A percentile compares a stretch with the other conserved stretches of the same genome.
These are phyloP conservation scores for Idris sp. DNA, from an alignment of 1,140 invertebrate genomes.

Conservation along the genomic window DNA sequence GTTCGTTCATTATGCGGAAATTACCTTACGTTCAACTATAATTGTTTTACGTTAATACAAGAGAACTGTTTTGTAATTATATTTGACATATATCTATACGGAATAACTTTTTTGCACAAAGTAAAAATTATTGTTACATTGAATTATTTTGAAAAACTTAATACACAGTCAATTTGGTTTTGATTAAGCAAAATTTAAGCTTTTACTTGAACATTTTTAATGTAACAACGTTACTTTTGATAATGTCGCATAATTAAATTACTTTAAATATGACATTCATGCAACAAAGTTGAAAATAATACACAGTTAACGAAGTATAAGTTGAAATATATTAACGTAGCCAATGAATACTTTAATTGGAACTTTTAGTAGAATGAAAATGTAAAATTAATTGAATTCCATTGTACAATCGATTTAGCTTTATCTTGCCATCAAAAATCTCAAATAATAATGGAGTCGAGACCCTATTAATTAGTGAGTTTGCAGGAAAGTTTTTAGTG, in stretches of 20 bases:
- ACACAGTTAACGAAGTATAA: conserved; percentile 1
- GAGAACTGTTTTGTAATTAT: no score
- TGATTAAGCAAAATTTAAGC: no score
- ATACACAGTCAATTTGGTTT: no score
- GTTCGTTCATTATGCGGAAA: no score
- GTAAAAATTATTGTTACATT: no score
- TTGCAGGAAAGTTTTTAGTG: conserved; percentile 25
- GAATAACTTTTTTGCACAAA: no score
- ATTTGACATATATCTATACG: no score
- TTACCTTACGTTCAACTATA: no score
- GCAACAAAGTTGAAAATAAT: conserved; percentile 6
- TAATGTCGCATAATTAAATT: neutral
- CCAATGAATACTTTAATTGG: conserved; percentile 25
- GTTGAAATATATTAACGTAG: conserved; percentile 17
- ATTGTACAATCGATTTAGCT: conserved; percentile 34
- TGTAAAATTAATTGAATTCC: conserved; percentile 35
- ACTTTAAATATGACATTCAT: neutral
- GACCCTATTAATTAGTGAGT: conserved; percentile 36
- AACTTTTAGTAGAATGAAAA: conserved; percentile 20
- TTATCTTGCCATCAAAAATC: conserved; percentile 43
- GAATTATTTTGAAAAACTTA: no score
- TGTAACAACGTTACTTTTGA: no score
- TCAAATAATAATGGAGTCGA: conserved; percentile 48
- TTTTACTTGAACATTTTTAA: no score
- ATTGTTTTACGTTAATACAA: no score